Percentiles rank a stretch among this genome's conserved stretches.
These are phyloP conservation scores for Penaeus chinensis DNA, from an alignment of 1,140 invertebrate species.

Conservation along the genomic window DNA sequence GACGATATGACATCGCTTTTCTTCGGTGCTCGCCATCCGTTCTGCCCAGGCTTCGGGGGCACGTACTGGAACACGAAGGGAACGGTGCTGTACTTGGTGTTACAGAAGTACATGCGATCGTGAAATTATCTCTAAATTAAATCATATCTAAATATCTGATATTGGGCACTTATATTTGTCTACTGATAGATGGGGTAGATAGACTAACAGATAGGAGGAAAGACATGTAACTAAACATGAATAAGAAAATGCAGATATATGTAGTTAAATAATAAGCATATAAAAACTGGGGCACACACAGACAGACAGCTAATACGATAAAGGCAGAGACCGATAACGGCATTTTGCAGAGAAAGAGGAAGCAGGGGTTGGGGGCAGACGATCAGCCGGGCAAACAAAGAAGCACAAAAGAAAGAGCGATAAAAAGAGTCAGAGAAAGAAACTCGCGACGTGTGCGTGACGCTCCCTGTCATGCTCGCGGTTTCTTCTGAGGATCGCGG, in stretches of 20 bases:
- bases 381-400: too few relatives aligned
- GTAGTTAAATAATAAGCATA: background rate
- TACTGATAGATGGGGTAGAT: background rate
- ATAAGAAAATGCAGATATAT: background rate
- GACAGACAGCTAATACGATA: too few relatives aligned
- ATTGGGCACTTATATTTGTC: background rate
- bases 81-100: background rate
- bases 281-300: background rate
- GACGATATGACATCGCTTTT: conserved; percentile 64
- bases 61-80: conserved; percentile 68
- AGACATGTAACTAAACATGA: background rate
- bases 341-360: too few relatives aligned
- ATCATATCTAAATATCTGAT: background rate
- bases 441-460: too few relatives aligned
- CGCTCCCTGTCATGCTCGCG: too few relatives aligned
- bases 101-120: background rate
- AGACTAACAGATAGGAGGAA: background rate
- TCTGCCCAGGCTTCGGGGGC: conserved; percentile 60
- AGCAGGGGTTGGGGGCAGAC: too few relatives aligned
- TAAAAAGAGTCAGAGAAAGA: too few relatives aligned
- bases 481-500: too few relatives aligned
- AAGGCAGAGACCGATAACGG: too few relatives aligned
- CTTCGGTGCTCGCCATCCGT: conserved; percentile 62
- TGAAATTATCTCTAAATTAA: background rate
- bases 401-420: too few relatives aligned